Evolutionary conservation across 2,888 invertebrate genomes (phyloP), one percentile per base, ranked within the genome.

Genomic region (Oscheius sp.): DNA sequence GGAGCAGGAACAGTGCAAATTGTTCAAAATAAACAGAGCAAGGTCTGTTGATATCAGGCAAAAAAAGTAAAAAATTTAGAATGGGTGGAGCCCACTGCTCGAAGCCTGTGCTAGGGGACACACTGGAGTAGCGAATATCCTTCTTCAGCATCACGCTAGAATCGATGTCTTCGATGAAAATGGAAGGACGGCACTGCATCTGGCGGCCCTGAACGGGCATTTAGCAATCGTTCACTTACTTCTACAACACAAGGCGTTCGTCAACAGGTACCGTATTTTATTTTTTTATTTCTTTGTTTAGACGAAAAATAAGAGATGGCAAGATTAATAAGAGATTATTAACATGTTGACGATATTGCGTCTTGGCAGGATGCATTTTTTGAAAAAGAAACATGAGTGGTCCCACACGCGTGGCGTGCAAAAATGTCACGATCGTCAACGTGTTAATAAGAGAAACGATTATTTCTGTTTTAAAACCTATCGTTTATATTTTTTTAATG

Each of bases 101-200:
- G 95, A 97, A 81, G 97, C 98, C 22, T 93, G 96, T 84, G 92
- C 96, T 86, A 91, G 93, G 86, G 98, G 96, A 4, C 97, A 98
- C 87, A 92, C 93, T 89, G 93, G 94, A 85, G 91, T 97, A 79
- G 94, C 96, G 45, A 87, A 87, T 67, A 87, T 93, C 71, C 89
- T 97, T 67, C 64, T 80, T 0, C 72, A 92, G 41, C 94, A 96
- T 87, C 95, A 97, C 87, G 97, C 97, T 8, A 91, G 98, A 86
- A 97, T 98, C 20, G 98, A 98, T 87, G 97, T 98, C 0, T 99
- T 99, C 87, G 98, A 98, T 87, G 92, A 91, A 75, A 96, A 97
- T 57, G 89, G 90, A 3, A 87, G 96, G 83, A 96, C 96, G 2
- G 96, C 96, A 0, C 89, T 97, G 57, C 96, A 97, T 87, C 89